Base-by-base conservation (phyloP, 2,888 invertebrate genomes). In the Yponomeuta plumbellus region DNA sequence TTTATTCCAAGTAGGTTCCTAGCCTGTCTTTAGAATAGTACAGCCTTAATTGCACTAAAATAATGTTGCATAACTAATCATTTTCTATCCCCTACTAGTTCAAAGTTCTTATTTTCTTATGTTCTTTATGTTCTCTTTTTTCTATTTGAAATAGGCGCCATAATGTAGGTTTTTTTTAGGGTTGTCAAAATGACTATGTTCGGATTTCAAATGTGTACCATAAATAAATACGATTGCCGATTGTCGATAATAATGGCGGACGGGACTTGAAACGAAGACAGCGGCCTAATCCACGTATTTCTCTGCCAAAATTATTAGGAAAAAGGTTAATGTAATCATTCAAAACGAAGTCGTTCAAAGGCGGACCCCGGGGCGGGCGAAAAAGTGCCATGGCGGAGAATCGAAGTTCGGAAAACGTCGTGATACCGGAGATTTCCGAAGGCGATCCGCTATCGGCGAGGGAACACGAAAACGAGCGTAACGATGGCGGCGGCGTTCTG, bases 381-480 rank as follows among this genome's bases (percentile, higher is more conserved):
- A 79, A 78, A 76, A 81, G 80, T 81, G 81, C 75, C 73, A 89
- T 90, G 89, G 85, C 88, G 75, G 83, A 84, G 74, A 87, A 83
- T 71, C 81, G 86, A 76, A 79, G 84, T 85, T 93, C 93, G 93
- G 93, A 93, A 86, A 92, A 92, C 86, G 93, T 93, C 93, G 93
- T 93, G 86, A 92, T 93, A 88, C 93, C 94, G 93, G 93, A 94
- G 93, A 93, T 93, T 91, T 92, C 93, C 93, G 93, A 94, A 93
- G 93, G 83, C 88, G 93, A 94, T 91, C 92, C 93, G 76, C 89
- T 93, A 77, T 78, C 88, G 91, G 90, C 91, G 91, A 91, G 89
- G 84, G 93, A 93, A 86, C 92, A 92, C 91, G 92, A 92, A 80
- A 81, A 85, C 87, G 87, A 80, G 71, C 73, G 86, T 81, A 89